Base-by-base conservation (phyloP, 1,140 invertebrate species). In the Octopus bimaculoides region DNA sequence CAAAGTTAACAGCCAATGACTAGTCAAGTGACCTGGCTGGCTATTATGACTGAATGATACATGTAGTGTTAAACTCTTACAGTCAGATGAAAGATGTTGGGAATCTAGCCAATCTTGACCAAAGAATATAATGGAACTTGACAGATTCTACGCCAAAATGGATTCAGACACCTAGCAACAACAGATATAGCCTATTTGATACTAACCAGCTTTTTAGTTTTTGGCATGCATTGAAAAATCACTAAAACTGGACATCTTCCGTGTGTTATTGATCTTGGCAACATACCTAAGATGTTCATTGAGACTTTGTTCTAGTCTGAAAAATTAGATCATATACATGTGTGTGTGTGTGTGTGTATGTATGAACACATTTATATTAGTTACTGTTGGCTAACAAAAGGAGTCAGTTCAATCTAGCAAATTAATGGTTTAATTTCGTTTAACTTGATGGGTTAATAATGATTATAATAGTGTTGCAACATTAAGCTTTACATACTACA, bases 171-270 rank as follows among this genome's bases (percentile, higher is more conserved):
- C 66, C 66, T 71, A 71, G 26, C 66, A 71, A 71, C 66, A 71
- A 71, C 66, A 71, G 66, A 71, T 71, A 71, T 71, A 71, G 66
- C 66, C 66, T 71, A 71, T 71, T 71, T n/a, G 66, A 71, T 71
- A 20, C 66, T 71, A n/a, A 71, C 66, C 66, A 71, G 66, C 66
- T 71, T 71, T 71, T 71, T 71, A 71, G 66, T 71, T 71, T 71
- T 71, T 71, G 66, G 66, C 66, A 41, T 71, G 14, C 17, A 20
- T 71, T 71, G 26, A 20, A 71, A 71, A 71, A 71, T n/a, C 14
- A 71, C 66, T 71, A 71, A 71, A 71, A 71, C 9, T 71, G 14
- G 66, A 71, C 66, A 17, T 17, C 17, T 71, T 71, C 66, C 66
- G 17, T 71, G 66, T 71, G 66, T 14, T 71, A 71, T 71, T 71